Base-by-base conservation (phyloP, 2,888 invertebrate species). In the Megalurothrips usitatus region DNA sequence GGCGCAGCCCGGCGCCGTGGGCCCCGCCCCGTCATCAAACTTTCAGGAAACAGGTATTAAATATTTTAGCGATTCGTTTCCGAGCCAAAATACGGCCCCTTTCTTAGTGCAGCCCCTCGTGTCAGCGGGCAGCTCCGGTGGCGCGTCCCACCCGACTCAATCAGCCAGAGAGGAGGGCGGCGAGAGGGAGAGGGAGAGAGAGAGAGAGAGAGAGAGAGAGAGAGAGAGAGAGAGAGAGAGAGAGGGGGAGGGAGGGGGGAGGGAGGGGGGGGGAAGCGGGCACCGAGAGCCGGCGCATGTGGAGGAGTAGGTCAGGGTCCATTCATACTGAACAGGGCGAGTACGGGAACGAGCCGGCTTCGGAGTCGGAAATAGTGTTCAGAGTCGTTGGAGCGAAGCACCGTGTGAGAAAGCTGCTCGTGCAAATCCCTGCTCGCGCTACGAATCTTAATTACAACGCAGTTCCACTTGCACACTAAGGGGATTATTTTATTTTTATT, bases 21-120 rank as follows among this genome's bases (percentile, higher is more conserved):
- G 34, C 34, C 34, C 34, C 26, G 23, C 68, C 26, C 12, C 26
- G 26, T 26, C 68, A 75, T 75, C 68, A 75, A 75, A 75, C 26
- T 75, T 75, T 75, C 68, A 75, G 68, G 68, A 75, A 75, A 75
- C 26, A 26, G 68, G 68, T 75, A 75, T 75, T 75, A 75, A 58
- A 75, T 75, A 75, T 75, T 75, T 75, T 75, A 75, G 26, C 68
- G 68, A 75, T 75, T 75, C 68, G 26, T 26, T 75, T 75, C 68
- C 68, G 68, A 26, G 9, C 23, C 23, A 75, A 26, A 26, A 75
- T 75, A 26, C 6, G 68, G 0, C 68, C 34, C 26, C 68, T 75
- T 75, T 75, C 68, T 75, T 75, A 1, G 34, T 43, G 34, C 52
- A 12, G 52, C 52, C 52, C 2, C 58, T 17, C 58, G 19, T 58